Conservation (phyloP, 1,140 invertebrate species). For the Polypedilum pembai region DNA sequence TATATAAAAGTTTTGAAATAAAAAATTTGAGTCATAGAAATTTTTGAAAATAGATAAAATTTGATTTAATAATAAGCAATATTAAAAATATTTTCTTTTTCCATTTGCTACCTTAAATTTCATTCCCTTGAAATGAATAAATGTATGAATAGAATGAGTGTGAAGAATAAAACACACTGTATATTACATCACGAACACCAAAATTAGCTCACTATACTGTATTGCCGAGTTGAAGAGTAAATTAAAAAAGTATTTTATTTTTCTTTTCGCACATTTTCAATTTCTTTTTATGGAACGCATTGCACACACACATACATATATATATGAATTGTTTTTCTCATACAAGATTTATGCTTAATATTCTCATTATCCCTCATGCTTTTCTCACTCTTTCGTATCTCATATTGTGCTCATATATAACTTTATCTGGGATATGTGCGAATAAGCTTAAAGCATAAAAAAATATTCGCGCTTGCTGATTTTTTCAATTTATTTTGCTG, state of each 20-base stretch:
- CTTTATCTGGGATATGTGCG: no score
- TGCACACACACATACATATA: background rate
- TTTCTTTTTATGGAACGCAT: background rate
- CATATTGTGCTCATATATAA: background rate
- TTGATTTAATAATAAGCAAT: no score
- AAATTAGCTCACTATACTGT: background rate
- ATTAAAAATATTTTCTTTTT: no score
- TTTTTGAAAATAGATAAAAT: no score
- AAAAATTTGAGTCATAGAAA: no score
- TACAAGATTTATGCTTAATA: constrained; percentile 19
- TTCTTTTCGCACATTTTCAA: background rate
- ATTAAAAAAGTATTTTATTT: constrained; percentile 3
- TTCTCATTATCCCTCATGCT: background rate
- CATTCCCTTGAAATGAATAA: no score
- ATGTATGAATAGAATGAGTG: no score
- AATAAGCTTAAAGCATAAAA: no score
- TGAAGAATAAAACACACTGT: background rate
- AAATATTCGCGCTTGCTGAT: no score
- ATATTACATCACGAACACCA: constrained; percentile 1
- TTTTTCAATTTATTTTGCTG: no score
- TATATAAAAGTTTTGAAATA: no score
- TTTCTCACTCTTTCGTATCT: background rate
- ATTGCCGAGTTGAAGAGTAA: background rate
- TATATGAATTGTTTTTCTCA: background rate
- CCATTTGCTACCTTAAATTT: no score